These are phyloP conservation scores for Saturnia japonica DNA, from an alignment of 2,888 invertebrate species.

Conservation along the genomic window DNA sequence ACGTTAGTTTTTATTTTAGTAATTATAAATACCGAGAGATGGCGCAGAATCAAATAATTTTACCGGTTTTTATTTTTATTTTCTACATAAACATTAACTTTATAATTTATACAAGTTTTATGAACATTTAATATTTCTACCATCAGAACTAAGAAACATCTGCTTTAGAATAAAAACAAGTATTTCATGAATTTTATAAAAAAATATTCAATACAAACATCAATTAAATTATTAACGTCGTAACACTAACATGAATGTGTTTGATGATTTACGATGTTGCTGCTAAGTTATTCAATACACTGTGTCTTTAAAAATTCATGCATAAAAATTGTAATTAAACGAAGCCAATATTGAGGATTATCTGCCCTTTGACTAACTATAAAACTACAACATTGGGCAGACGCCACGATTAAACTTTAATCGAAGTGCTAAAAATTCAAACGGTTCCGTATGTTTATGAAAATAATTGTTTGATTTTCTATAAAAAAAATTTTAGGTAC, in stretches of 20 bases:
- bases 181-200: neutral
- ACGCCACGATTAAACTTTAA: neutral
- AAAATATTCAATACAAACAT: neutral
- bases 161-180: no score
- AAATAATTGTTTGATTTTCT: no score
- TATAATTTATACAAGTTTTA: neutral
- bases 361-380: constrained; percentile 21
- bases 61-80: neutral
- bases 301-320: neutral
- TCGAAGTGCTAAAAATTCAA: neutral
- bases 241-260: neutral
- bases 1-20: neutral
- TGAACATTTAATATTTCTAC: neutral
- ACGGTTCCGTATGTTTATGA: neutral
- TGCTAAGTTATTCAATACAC: neutral
- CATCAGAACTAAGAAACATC: neutral
- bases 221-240: neutral
- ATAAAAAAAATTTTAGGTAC: no score
- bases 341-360: constrained; percentile 19
- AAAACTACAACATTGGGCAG: constrained; percentile 14
- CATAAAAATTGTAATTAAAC: constrained; percentile 11
- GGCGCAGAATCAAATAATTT: neutral
- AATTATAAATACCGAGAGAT: neutral
- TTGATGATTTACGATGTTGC: neutral
- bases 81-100: neutral